phyloP scores from a whole-genome alignment of 2,797 vertebrate species.

The Diglossa cyanea region DNA sequence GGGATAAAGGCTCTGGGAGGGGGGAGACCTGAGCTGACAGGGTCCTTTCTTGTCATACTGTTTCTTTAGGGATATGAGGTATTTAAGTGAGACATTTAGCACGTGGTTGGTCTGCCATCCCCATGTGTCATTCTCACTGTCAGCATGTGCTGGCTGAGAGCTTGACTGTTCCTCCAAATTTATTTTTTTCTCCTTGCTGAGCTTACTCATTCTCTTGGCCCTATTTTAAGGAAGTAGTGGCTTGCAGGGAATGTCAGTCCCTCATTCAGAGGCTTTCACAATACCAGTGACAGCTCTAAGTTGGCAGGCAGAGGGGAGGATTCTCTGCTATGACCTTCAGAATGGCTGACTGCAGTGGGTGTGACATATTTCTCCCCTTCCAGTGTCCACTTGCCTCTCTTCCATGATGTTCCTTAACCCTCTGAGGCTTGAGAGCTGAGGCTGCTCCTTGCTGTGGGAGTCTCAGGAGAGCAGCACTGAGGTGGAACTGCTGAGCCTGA shows the following conservation, averaged over 20 bases:
- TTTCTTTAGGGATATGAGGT: background rate
- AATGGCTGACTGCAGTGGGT: background rate
- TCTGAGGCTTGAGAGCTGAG: background rate
- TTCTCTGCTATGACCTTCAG: slow-evolving; percentile 13
- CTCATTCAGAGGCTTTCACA: background rate
- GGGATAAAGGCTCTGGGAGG: background rate
- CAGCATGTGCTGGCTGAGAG: background rate
- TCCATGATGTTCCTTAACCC: background rate
- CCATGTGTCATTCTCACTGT: background rate
- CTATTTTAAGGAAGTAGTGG: background rate
- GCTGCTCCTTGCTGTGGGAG: slow-evolving; percentile 6
- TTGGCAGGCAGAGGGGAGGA: background rate
- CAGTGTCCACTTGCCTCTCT: background rate
- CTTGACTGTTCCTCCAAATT: background rate
- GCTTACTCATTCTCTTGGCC: background rate
- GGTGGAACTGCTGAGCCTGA: background rate
- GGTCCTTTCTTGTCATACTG: background rate
- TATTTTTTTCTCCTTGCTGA: background rate
- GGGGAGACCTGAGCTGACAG: background rate
- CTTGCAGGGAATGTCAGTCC: background rate
- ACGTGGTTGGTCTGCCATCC: background rate
- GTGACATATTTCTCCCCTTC: background rate
- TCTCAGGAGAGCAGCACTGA: slow-evolving; percentile 42
- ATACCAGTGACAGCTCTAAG: background rate
- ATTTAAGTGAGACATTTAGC: background rate